Evolutionary conservation across 2,113 vertebrate genomes (phyloP), one percentile per base, ranked within the genome.

Genomic region (Stomatorhinus ivindoensis): DNA sequence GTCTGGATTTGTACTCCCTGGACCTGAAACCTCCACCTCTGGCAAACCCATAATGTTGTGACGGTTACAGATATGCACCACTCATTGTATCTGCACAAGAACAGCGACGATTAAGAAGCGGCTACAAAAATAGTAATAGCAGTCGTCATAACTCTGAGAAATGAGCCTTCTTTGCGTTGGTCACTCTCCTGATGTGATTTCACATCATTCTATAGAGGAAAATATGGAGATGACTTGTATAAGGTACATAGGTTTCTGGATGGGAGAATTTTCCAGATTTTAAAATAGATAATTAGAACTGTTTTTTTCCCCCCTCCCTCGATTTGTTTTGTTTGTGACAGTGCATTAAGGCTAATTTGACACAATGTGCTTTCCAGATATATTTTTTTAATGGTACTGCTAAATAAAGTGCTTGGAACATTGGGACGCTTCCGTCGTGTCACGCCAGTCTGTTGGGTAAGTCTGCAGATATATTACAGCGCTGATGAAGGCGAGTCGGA

Each of bases 371-470:
- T 69, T 65, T 46, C 42, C 42, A 24, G 35, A 42, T 69, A 53
- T 87, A 65, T 88, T 88, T 24, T 69, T 61, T 55, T n/a, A 31
- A 69, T 27, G 8, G 19, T 88, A n/a, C 11, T 65, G 53, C 47
- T 76, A 73, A 88, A 88, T 88, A 88, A 88, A 88, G 61, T 35
- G 61, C 48, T 88, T 88, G 87, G 24, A 73, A 50, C n/a, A 42
- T 76, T 39, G 4, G 5, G 61, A 11, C 9, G 9, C 15, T 35
- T 76, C 35, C 15, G 4, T 21, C 69, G 73, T 27, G 27, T 76
- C 13, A 15, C 27, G 27, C 27, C 24, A 11, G 27, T 31, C n/a
- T 76, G 31, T 35, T 35, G 65, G 65, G 65, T 39, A 4, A 17
- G 15, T 35, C 4, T 35, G 65, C 69, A 31, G 31, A 39, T 76